Evolutionary conservation across 2,888 invertebrate species (phyloP).

Genomic region (Eristalis arbustorum): DNA sequence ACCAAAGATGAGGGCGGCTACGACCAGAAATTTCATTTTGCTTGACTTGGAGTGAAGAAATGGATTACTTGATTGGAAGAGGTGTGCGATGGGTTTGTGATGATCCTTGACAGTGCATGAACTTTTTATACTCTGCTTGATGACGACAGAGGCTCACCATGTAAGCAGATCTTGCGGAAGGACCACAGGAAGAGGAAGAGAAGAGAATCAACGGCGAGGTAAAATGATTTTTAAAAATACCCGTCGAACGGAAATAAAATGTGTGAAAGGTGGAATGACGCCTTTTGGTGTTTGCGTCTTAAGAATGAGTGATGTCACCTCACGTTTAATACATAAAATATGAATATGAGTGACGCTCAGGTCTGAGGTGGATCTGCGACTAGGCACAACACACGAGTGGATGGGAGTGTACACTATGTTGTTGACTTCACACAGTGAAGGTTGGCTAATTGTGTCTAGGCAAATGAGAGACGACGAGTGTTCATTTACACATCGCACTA

Average conservation of each 20-base stretch:
- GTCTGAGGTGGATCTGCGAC: too few species aligned
- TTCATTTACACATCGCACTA: too few species aligned
- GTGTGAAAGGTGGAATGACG: too few species aligned
- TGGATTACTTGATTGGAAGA: background rate
- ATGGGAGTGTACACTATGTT: too few species aligned
- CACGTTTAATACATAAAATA: too few species aligned
- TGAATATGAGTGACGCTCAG: too few species aligned
- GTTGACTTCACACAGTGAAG: too few species aligned
- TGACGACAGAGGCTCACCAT: background rate
- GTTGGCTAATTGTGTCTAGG: too few species aligned
- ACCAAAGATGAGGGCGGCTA: background rate
- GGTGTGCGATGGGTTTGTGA: background rate
- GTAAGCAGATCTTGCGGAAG: background rate
- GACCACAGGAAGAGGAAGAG: background rate
- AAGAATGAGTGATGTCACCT: too few species aligned
- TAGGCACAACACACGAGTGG: too few species aligned
- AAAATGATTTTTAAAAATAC: background rate
- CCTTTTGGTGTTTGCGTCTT: too few species aligned
- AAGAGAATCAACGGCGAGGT: background rate
- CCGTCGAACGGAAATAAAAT: background rate
- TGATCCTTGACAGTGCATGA: background rate
- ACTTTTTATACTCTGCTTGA: constrained; percentile 5
- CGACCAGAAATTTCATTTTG: constrained; percentile 25
- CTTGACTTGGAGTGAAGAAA: background rate
- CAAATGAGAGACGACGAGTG: too few species aligned